Evolutionary conservation across 1,140 invertebrate species (phyloP), one percentile per base, ranked within the genome.

Genomic region (Conus betulinus): DNA sequence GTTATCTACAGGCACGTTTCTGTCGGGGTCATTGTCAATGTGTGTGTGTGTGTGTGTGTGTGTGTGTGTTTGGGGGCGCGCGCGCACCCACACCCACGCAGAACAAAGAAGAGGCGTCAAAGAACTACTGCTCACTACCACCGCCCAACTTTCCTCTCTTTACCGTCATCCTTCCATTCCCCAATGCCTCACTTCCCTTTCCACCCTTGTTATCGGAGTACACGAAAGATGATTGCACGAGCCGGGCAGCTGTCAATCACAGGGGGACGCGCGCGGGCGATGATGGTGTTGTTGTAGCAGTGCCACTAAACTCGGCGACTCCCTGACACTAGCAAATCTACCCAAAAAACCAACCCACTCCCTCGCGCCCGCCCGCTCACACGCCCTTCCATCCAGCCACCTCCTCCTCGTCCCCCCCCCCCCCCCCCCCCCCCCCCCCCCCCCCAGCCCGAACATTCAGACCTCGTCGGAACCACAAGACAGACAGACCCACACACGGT

Each of bases 261-360:
- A n/a, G 6, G 20, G 67, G 8, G 67, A 20, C 20, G 67, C 67
- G 67, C 15, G 67, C 11, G 60, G 23, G 67, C 67, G 67, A 71
- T 71, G 67, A 71, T 71, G 67, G 67, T 71, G 67, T 71, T 71
- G 67, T 71, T 13, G 67, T 71, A 71, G 67, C 23, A 7, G 67
- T 71, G 67, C 13, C 67, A 71, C 67, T 71, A 71, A 71, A 71
- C 67, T 71, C 13, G 67, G 67, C 67, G 67, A 71, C 67, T 71
- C 67, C 67, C 67, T 13, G 67, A 71, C 67, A 71, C 67, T 71
- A 71, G 67, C 67, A 71, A 71, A 71, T 71, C 67, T 71, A 71
- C 67, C 67, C n/a, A n/a, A n/a, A 71, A 71, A 71, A 17, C 67
- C 67, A 71, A 7, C 20, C 67, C 60, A 63, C 60, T 63, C 23